phyloP scores from a whole-genome alignment of 2,113 vertebrate species.

The Salvelinus namaycush region DNA sequence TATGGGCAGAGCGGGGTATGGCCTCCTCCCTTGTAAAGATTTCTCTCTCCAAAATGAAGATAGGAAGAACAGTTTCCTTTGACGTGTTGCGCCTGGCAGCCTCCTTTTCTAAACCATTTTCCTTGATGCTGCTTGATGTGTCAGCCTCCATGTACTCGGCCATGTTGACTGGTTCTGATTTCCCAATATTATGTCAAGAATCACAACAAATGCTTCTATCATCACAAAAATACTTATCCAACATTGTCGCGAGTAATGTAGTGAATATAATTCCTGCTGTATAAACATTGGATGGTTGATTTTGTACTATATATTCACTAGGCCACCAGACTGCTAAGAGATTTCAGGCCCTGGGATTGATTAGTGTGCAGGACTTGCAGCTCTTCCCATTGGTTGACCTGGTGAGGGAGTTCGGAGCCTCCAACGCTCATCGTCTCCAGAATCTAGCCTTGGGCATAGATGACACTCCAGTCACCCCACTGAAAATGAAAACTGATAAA shows the following conservation, averaged over 20 bases:
- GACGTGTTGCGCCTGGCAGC: too few relatives aligned
- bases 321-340: constrained; percentile 66
- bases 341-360: constrained; percentile 78
- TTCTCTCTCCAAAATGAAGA: not conserved
- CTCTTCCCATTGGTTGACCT: constrained; percentile 67
- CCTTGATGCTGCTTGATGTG: too few relatives aligned
- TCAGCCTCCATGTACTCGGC: too few relatives aligned
- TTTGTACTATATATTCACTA: constrained; percentile 39
- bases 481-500: constrained; percentile 16
- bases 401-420: constrained; percentile 77
- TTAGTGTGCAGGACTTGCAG: constrained; percentile 77
- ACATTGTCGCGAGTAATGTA: too few relatives aligned
- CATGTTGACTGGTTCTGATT: too few relatives aligned
- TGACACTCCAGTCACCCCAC: constrained; percentile 77
- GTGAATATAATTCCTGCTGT: too few relatives aligned
- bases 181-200: too few relatives aligned
- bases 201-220: too few relatives aligned
- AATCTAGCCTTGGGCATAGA: constrained; percentile 83
- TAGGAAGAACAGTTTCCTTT: not conserved
- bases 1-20: not conserved
- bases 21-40: not conserved
- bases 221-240: too few relatives aligned
- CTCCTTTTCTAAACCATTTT: too few relatives aligned
- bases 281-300: too few relatives aligned
- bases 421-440: constrained; percentile 76